phyloP scores from a whole-genome alignment of 2,113 vertebrate genomes.

The Loxodonta africana region DNA sequence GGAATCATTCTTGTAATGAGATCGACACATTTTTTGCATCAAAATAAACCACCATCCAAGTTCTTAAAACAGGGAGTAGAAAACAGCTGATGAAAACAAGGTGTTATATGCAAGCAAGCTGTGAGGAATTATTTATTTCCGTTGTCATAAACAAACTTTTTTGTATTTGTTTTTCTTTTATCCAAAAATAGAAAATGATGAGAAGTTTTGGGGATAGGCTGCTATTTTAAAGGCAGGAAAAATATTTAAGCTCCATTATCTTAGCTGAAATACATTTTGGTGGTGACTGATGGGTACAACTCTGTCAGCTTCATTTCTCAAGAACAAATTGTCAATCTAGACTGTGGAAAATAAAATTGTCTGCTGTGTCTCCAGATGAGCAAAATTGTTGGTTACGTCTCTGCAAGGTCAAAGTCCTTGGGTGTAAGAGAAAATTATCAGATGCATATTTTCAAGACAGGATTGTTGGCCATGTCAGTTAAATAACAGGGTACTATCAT shows the following conservation, averaged over 20 bases:
- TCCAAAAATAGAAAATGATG: slow-evolving; percentile 19
- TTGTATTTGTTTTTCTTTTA: slow-evolving; percentile 24
- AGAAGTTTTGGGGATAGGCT: neutral
- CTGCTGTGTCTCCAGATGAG: slow-evolving; percentile 34
- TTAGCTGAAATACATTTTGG: neutral
- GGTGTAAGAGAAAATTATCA: slow-evolving; percentile 50
- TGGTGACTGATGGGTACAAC: neutral
- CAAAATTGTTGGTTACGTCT: slow-evolving; percentile 40
- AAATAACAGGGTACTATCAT: slow-evolving; percentile 64
- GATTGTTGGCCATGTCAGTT: slow-evolving; percentile 45
- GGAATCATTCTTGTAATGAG: neutral
- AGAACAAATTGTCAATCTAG: slow-evolving; percentile 52
- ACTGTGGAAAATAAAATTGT: slow-evolving; percentile 15
- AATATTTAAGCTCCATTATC: neutral
- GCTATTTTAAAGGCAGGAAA: slow-evolving; percentile 1
- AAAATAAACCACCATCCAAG: neutral
- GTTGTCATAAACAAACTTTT: neutral
- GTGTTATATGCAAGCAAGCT: neutral
- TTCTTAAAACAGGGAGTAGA: neutral
- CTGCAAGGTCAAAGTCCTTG: neutral
- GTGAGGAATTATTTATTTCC: slow-evolving; percentile 17
- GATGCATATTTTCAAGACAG: slow-evolving; percentile 57
- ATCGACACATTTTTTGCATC: slow-evolving; percentile 2
- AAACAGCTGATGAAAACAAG: slow-evolving; percentile 24
- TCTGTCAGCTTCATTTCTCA: neutral